Base-by-base conservation (phyloP, 2,797 vertebrate genomes). In the Leptoclinus maculatus region DNA sequence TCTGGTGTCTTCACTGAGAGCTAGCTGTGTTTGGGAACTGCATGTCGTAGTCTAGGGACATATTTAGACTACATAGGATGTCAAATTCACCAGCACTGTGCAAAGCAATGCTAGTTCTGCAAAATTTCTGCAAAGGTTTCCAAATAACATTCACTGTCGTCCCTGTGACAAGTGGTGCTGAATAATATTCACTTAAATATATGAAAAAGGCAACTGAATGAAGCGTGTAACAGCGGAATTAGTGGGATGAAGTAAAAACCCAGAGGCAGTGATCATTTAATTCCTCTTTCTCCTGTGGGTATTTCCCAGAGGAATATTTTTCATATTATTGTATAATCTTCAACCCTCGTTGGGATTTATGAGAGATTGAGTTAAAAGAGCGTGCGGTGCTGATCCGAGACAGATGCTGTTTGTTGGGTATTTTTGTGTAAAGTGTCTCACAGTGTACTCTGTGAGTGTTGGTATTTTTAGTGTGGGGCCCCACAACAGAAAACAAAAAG, bases 1-100 rank as follows among this genome's bases (percentile, higher is more conserved):
- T 86, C 84, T 77, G 54, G 66, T 82, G 66, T 81, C 71, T 81
- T 83, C 39, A 71, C 66, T 64, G 43, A 56, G 36, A 79, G 38
- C 70, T 43, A 25, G 64, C 38, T 54, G 57, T 82, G 16, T 86
- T 86, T 84, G 70, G 65, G 32, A 85, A 71, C 43, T 51, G 79
- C 63, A 57, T n/a, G 1, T 45, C 69, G 32, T 58, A 71, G 63
- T 78, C 67, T 17, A 25, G 36, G 54, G 66, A 38, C 66, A 76
- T 3, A 76, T 90, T 85, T 87, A 83, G 66, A 80, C 74, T 80
- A 74, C 59, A 66, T 6, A 53, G n/a, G 0, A 47, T 67, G 49
- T 65, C 41, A 70, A 77, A 78, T 71, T 71, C 70, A 71, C 53
- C 25, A 62, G 51, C 32, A 45, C 17, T 23, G 34, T 59, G 45